phyloP scores from a whole-genome alignment of 1,140 invertebrate species.

The Drosophila subobscura region DNA sequence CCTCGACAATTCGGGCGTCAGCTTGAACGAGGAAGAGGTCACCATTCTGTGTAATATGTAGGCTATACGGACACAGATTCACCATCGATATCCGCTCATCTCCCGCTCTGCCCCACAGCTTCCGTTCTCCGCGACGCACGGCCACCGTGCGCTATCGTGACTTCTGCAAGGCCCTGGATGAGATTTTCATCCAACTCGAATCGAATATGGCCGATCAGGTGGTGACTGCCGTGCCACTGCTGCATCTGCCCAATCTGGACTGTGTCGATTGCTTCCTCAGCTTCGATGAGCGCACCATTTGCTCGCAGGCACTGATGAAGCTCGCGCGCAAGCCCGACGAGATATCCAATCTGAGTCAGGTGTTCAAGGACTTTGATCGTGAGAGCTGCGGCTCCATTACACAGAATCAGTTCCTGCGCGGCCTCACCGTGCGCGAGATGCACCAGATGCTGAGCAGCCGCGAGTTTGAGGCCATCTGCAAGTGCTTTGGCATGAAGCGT shows the following conservation, averaged over 20 bases:
- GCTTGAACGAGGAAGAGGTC: constrained; percentile 84
- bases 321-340: constrained; percentile 86
- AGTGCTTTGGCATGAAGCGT: constrained; percentile 87
- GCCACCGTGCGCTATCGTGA: constrained; percentile 87
- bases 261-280: constrained; percentile 87
- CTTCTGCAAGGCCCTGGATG: constrained; percentile 87
- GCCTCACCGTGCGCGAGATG: constrained; percentile 86
- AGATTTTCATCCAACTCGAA: constrained; percentile 88
- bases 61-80: neutral
- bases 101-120: constrained; percentile 83
- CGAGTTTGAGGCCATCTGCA: constrained; percentile 87
- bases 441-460: constrained; percentile 85
- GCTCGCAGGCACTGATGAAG: constrained; percentile 86
- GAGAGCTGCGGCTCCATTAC: constrained; percentile 87
- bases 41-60: constrained; percentile 61
- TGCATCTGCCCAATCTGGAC: constrained; percentile 86
- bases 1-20: constrained; percentile 86
- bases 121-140: constrained; percentile 85
- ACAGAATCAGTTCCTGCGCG: constrained; percentile 86
- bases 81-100: neutral
- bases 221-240: constrained; percentile 85
- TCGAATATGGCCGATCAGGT: constrained; percentile 84
- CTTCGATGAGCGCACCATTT: constrained; percentile 87
- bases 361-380: constrained; percentile 87
- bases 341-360: constrained; percentile 85